Evolutionary conservation across 2,888 invertebrate species (phyloP).

Genomic region (Lithodes maja): DNA sequence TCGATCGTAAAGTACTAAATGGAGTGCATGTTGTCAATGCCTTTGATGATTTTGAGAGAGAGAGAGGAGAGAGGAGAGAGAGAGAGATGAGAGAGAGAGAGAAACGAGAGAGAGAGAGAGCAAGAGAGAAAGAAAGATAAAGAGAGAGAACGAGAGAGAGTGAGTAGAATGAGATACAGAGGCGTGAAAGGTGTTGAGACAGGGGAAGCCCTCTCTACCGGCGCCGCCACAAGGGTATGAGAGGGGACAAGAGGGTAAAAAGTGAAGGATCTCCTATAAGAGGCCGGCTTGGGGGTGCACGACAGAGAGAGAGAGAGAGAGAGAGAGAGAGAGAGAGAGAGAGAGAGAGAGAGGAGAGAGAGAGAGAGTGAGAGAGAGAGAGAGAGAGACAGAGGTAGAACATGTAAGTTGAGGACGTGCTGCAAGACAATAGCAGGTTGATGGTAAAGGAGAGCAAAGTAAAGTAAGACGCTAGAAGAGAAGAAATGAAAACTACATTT

Average conservation of each 20-base stretch:
- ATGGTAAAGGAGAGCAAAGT: no score
- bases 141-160: background rate
- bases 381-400: background rate
- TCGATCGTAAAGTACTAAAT: no score
- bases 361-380: background rate
- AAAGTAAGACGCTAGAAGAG: no score
- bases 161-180: background rate
- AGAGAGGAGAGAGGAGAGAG: no score
- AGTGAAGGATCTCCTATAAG: background rate
- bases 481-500: no score
- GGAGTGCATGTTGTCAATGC: no score
- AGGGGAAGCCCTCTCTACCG: background rate
- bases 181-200: background rate
- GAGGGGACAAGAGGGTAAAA: background rate
- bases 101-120: background rate
- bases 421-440: no score
- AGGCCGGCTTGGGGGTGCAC: background rate
- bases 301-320: conserved; percentile 5
- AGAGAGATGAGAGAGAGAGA: no score
- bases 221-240: background rate
- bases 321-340: background rate
- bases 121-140: background rate
- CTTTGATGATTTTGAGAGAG: no score
- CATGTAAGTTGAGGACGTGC: no score
- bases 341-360: background rate